Percentiles rank a stretch among this genome's conserved stretches.
These are phyloP conservation scores for Macropodus opercularis DNA, from an alignment of 2,797 vertebrate species.

Conservation along the genomic window DNA sequence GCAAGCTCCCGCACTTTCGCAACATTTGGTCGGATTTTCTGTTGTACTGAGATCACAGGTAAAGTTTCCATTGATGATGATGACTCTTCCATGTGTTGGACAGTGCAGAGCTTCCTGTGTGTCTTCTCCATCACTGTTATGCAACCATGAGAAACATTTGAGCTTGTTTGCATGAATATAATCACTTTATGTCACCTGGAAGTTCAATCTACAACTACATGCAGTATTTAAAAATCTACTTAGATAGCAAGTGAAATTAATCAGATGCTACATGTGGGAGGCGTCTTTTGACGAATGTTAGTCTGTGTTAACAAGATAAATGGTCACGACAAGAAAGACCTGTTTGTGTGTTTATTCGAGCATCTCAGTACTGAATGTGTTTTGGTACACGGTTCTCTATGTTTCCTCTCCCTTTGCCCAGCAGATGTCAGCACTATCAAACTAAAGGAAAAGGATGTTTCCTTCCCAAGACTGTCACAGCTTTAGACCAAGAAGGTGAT, in stretches of 20 bases:
- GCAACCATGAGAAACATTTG: neutral
- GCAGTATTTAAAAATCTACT: neutral
- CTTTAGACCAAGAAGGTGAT: slow-evolving; percentile 2
- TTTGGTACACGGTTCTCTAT: too few relatives aligned
- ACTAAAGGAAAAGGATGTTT: slow-evolving; percentile 2
- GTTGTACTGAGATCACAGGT: slow-evolving; percentile 4
- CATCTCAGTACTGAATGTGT: too few relatives aligned
- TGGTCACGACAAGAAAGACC: too few relatives aligned
- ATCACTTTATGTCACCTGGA: neutral
- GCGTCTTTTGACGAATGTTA: too few relatives aligned
- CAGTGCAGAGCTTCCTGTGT: neutral
- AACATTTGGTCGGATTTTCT: neutral
- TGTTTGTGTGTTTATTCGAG: too few relatives aligned
- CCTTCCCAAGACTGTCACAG: neutral
- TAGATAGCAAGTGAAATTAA: neutral
- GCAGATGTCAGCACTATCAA: slow-evolving; percentile 49
- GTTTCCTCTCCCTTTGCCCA: slow-evolving; percentile 6
- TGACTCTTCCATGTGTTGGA: too few relatives aligned
- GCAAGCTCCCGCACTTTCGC: neutral
- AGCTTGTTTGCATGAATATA: neutral
- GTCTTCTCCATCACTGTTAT: neutral
- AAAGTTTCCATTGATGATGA: neutral
- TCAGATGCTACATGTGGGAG: too few relatives aligned
- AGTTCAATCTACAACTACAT: too few relatives aligned
- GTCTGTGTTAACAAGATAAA: too few relatives aligned